Evolutionary conservation across 2,113 vertebrate genomes (phyloP), one percentile per base, ranked within the genome.

Genomic region (Aix galericulata): DNA sequence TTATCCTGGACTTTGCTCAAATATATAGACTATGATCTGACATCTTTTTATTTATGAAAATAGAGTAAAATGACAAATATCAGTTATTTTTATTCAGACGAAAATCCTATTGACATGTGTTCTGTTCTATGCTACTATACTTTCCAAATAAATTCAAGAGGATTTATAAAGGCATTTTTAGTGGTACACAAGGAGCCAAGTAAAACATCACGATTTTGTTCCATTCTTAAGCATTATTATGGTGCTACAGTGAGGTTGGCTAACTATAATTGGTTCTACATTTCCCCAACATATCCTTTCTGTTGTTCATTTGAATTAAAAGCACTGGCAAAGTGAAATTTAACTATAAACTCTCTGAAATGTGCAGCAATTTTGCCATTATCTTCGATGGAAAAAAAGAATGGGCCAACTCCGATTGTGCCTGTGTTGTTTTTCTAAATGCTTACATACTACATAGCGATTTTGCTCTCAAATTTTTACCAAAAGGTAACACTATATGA

Each of bases 341-440:
- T 71, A 81, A 63, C 32, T 46, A 67, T 17, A 40, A 88, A 29
- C 5, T 83, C 12, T 21, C 74, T 44, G 81, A 89, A 86, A 81
- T 25, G 72, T 9, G 42, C 26, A 48, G 20, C 6, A 58, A 64
- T 68, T 87, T 82, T 5, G 3, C 18, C 32, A 48, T 71, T 78
- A 72, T 31, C 22, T 72, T 69, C 23, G 64, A 23, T 2, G 1
- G 4, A 9, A 34, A 76, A 76, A 69, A 59, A 3, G 6, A 71
- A 69, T 4, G 1, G 13, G 18, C 17, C 17, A 26, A 52, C 25
- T 85, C 46, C 53, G 25, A 32, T 88, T 38, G 42, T 38, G 40
- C 83, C 27, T 76, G 12, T 62, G 58, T 58, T 87, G 46, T 56
- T 96, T 89, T 92, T 86, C 60, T 88, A 96, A 91, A 77, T 69